Evolutionary conservation across 2,113 vertebrate species (phyloP).

Genomic region (Hemiscyllium ocellatum): DNA sequence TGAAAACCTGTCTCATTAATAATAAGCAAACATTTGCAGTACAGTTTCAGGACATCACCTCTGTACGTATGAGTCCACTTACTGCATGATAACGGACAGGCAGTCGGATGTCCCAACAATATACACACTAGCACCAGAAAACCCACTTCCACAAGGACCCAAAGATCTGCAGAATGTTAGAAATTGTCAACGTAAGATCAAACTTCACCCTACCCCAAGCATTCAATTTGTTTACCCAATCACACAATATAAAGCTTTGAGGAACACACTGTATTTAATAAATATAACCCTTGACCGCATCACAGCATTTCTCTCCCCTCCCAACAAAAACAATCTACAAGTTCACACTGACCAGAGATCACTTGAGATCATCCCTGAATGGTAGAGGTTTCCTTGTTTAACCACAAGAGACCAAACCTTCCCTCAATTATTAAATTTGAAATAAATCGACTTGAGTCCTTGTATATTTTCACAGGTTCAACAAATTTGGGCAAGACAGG

Average conservation of each 20-base stretch:
- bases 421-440: background rate
- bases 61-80: background rate
- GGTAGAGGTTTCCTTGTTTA: background rate
- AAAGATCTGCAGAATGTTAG: background rate
- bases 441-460: background rate
- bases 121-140: background rate
- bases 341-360: background rate
- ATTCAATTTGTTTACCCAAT: background rate
- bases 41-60: background rate
- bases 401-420: background rate
- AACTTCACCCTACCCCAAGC: background rate
- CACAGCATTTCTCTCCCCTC: background rate
- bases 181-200: background rate
- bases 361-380: background rate
- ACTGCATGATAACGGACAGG: background rate
- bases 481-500: slow-evolving; percentile 20
- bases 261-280: slow-evolving; percentile 12
- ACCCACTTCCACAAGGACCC: background rate
- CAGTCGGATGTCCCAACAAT: background rate
- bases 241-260: slow-evolving; percentile 2
- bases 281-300: background rate
- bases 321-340: slow-evolving; percentile 1
- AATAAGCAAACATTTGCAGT: background rate
- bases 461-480: slow-evolving; percentile 34
- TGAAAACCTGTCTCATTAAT: background rate